Evolutionary conservation across 2,113 vertebrate species (phyloP), one percentile per base, ranked within the genome.

Genomic region (Coregonus clupeaformis): DNA sequence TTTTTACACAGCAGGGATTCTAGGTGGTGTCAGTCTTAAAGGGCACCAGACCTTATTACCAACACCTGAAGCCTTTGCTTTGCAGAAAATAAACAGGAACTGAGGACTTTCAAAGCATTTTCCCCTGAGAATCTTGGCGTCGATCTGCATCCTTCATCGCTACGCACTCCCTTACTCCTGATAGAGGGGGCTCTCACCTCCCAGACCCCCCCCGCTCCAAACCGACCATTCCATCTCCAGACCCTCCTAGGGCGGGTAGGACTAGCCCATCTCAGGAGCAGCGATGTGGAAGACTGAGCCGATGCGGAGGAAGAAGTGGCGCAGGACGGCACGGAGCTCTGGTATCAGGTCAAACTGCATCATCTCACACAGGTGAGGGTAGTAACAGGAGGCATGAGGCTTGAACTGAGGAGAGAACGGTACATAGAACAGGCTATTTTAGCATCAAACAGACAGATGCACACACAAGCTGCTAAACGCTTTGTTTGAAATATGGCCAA

Each of bases 331-430:
- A 4, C 98, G 94, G 73, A 99, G 95, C 92, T 99, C 98, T 0
- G 98, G 98, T 83, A 98, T 99, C 90, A 99, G 93, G 89, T 99
- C 98, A 49, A 99, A 99, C 89, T 99, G 98, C 95, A 99, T 94
- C 86, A 98, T 96, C 85, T 98, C 97, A 83, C 98, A 99, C 84
- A 99, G 89, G 80, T 94, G 95, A 24, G 96, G 97, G 78, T 97
- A 99, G 73, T 96, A 98, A 7, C 90, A 94, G 76, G 94, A 94
- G 0, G 97, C 96, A 0, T 98, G 97, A 62, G 95, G 94, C 90
- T 94, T 94, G 83, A 99, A 99, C 98, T 99, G 81, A 64, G 24
- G 25, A 6, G 5, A 14, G 25, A 30, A 14, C 14, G 11, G 12
- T 7, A 42, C 36, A 11, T 3, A 65, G 22, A 65, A 6, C 57